Evolutionary conservation across 2,888 invertebrate genomes (phyloP).

Genomic region (Tiliacea citrago): DNA sequence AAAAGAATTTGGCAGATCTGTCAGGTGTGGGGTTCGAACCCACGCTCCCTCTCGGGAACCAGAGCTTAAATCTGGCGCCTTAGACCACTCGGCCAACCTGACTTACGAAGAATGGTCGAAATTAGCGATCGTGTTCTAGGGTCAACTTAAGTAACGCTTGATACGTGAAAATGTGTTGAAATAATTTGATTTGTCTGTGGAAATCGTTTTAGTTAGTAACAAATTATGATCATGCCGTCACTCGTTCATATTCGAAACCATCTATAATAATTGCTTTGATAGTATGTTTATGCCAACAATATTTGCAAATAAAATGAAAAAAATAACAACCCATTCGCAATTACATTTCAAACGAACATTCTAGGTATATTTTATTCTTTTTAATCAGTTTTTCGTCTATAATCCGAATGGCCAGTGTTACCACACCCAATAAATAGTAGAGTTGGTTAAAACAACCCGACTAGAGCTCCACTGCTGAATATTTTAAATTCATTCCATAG

Average conservation of each 20-base stretch:
- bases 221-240: background rate
- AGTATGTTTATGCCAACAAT: background rate
- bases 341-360: slow-evolving; percentile 31
- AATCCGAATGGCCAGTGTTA: slow-evolving; percentile 55
- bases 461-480: slow-evolving; percentile 63
- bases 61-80: slow-evolving; percentile 96
- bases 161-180: background rate
- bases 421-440: slow-evolving; percentile 66
- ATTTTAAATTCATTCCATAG: slow-evolving; percentile 68
- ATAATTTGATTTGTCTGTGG: background rate
- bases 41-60: slow-evolving; percentile 95
- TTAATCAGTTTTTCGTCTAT: slow-evolving; percentile 51
- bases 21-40: slow-evolving; percentile 96
- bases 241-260: background rate
- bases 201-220: background rate
- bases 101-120: slow-evolving; percentile 70
- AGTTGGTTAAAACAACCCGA: slow-evolving; percentile 53
- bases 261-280: background rate
- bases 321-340: background rate
- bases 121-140: background rate
- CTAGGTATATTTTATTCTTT: slow-evolving; percentile 33
- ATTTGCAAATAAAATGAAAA: background rate
- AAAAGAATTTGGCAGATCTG: slow-evolving; percentile 63
- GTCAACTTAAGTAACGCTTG: slow-evolving; percentile 16
- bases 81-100: slow-evolving; percentile 96